Evolutionary conservation across 2,113 vertebrate species (phyloP).

Genomic region (Anguilla japonica): DNA sequence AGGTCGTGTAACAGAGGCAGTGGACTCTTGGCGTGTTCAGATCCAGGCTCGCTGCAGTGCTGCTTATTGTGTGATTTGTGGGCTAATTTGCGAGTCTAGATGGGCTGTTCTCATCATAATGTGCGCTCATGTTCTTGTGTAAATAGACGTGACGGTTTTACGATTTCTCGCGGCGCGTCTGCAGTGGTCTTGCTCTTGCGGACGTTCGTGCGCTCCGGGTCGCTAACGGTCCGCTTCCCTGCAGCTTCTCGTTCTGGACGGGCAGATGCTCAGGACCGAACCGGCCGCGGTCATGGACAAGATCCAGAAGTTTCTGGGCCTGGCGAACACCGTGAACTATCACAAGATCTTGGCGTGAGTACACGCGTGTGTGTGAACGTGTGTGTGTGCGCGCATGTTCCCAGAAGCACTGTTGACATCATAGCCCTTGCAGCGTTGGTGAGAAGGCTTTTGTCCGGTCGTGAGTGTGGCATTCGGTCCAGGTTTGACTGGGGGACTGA

Average conservation of each 20-base stretch:
- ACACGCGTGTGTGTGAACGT: constrained; percentile 61
- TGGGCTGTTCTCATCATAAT: too few species aligned
- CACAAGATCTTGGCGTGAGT: constrained; percentile 95
- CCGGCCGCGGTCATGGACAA: constrained; percentile 93
- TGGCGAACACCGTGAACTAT: constrained; percentile 84
- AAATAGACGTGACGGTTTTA: neutral
- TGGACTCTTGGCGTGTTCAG: too few species aligned
- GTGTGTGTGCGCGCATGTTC: constrained; percentile 58
- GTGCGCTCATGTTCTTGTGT: too few species aligned
- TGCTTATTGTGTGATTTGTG: too few species aligned
- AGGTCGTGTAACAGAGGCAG: too few species aligned
- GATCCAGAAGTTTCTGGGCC: constrained; percentile 88
- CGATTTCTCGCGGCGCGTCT: neutral
- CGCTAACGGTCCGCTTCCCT: constrained; percentile 8
- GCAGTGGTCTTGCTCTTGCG: too few species aligned
- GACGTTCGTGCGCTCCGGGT: too few species aligned
- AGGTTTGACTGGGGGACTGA: neutral
- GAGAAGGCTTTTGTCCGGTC: neutral
- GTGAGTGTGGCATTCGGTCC: neutral
- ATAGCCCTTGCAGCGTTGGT: neutral
- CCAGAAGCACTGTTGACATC: neutral
- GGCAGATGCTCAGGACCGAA: constrained; percentile 90
- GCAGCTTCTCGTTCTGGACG: constrained; percentile 92
- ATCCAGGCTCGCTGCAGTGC: too few species aligned
- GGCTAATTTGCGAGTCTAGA: too few species aligned